phyloP scores from a whole-genome alignment of 2,888 invertebrate species.

The Eupithecia tripunctaria region DNA sequence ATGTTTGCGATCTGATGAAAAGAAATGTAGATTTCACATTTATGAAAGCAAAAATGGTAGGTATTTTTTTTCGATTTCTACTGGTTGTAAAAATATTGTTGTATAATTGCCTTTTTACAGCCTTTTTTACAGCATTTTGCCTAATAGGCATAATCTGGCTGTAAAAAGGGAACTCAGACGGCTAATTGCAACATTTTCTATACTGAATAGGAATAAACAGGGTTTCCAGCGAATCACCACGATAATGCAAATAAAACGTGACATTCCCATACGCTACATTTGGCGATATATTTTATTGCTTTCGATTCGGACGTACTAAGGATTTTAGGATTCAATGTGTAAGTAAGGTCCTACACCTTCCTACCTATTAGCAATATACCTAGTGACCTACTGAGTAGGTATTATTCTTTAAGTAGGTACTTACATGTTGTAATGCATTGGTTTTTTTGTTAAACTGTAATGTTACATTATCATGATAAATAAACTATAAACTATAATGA shows the following conservation, averaged over 20 bases:
- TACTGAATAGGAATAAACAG: background rate
- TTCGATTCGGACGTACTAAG: conserved; percentile 17
- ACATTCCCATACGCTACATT: conserved; percentile 24
- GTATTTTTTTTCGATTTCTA: conserved; percentile 26
- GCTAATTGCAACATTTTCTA: background rate
- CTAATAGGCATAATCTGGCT: too few relatives aligned
- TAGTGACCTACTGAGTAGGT: too few relatives aligned
- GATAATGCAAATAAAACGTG: conserved; percentile 11
- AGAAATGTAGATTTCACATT: conserved; percentile 34
- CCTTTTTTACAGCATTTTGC: too few relatives aligned
- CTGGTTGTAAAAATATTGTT: conserved; percentile 15
- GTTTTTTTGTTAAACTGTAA: too few relatives aligned
- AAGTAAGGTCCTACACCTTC: background rate
- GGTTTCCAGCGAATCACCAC: background rate
- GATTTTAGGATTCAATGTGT: background rate
- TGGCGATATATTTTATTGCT: conserved; percentile 17
- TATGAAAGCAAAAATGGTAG: conserved; percentile 31
- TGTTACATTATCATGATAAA: too few relatives aligned
- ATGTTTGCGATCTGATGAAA: conserved; percentile 32
- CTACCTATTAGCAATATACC: too few relatives aligned
- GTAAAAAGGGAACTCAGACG: background rate
- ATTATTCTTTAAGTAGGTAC: too few relatives aligned
- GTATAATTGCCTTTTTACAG: background rate
- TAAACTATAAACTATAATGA: too few relatives aligned
- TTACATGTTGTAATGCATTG: too few relatives aligned